Evolutionary conservation across 2,113 vertebrate genomes (phyloP).

Genomic region (Silurus asotus): DNA sequence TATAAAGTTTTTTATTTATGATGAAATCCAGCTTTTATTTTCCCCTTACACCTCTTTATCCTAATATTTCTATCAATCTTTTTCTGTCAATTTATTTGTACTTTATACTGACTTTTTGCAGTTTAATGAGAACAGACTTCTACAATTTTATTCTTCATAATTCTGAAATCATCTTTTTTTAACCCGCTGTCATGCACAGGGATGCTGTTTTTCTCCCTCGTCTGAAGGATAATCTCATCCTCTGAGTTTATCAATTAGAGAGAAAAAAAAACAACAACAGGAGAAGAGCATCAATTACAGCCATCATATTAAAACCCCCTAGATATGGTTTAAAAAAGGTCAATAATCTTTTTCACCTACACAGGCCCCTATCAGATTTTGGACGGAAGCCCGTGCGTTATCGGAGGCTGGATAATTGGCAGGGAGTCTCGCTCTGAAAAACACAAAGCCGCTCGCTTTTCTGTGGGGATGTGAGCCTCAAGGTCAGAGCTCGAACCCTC

Average conservation of each 20-base stretch:
- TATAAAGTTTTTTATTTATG: background rate
- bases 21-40: background rate
- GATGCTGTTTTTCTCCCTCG: constrained; percentile 57
- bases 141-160: background rate
- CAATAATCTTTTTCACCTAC: constrained; percentile 90
- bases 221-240: constrained; percentile 74
- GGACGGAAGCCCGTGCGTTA: constrained; percentile 86
- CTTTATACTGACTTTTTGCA: background rate
- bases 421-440: constrained; percentile 67
- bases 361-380: constrained; percentile 85
- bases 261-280: constrained; percentile 61
- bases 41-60: no score
- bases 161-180: background rate
- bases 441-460: constrained; percentile 81
- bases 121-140: background rate
- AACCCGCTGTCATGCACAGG: background rate
- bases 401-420: constrained; percentile 81
- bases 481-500: constrained; percentile 82
- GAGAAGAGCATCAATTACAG: constrained; percentile 83
- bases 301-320: constrained; percentile 79
- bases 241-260: constrained; percentile 73
- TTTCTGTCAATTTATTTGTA: background rate
- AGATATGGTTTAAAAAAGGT: constrained; percentile 85
- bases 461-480: constrained; percentile 79
- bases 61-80: background rate